A percentile compares a stretch with the other conserved stretches of the same genome.
Evolutionary conservation across 2,797 vertebrate species (phyloP).

Genomic region (Alectoris magna): DNA sequence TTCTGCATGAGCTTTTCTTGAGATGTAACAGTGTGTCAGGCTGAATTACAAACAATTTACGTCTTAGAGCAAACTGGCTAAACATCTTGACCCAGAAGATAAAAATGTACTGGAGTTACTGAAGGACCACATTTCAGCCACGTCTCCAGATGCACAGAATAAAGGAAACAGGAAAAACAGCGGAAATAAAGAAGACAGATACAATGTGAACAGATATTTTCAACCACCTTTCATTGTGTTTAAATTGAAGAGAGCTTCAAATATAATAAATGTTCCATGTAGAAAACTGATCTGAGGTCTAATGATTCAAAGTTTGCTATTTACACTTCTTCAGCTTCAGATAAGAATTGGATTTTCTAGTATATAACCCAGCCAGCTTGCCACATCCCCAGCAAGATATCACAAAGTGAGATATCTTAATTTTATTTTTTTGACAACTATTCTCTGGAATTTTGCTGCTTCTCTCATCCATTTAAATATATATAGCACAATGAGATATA

Average conservation of each 20-base stretch:
- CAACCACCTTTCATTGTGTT: background rate
- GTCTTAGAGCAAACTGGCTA: slow-evolving; percentile 1
- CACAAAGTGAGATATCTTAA: background rate
- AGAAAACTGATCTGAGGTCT: background rate
- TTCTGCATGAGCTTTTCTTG: background rate
- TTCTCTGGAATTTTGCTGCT: background rate
- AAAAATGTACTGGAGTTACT: background rate
- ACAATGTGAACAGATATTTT: background rate
- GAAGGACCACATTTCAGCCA: slow-evolving; percentile 12
- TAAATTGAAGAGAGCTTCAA: background rate
- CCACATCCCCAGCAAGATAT: background rate
- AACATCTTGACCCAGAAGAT: slow-evolving; percentile 9
- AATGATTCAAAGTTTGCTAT: background rate
- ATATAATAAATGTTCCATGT: background rate
- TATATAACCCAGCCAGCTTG: background rate
- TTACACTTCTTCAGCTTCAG: background rate
- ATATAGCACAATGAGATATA: background rate
- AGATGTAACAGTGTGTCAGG: background rate
- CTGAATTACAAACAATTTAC: slow-evolving; percentile 14
- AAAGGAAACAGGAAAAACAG: background rate
- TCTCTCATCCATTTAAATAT: background rate
- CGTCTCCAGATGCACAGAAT: background rate
- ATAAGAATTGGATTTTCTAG: background rate
- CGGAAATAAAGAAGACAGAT: background rate
- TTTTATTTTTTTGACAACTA: background rate